Evolutionary conservation across 2,113 vertebrate species (phyloP).

Genomic region (Naja naja): DNA sequence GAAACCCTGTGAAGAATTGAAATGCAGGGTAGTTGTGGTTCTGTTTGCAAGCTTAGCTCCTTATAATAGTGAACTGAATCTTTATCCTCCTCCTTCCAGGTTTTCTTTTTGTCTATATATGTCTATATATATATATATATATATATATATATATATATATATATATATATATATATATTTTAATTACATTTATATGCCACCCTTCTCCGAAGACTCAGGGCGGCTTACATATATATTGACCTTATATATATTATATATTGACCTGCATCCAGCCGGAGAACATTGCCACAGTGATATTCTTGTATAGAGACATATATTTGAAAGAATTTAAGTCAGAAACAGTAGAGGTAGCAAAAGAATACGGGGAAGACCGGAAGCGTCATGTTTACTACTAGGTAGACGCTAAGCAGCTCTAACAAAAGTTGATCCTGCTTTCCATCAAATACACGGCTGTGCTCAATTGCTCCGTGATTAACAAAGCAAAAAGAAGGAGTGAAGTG

Average conservation of each 20-base stretch:
- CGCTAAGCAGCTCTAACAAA: not conserved
- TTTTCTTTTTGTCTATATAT: not conserved
- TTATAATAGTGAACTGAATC: conserved; percentile 19
- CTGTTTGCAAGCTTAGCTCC: conserved; percentile 14
- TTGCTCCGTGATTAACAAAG: not conserved
- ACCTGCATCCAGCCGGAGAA: conserved; percentile 20
- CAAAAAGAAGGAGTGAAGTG: not conserved
- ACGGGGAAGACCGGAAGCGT: not conserved
- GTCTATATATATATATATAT: too few species aligned
- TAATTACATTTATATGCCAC: too few species aligned
- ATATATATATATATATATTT: too few species aligned
- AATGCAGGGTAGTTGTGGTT: not conserved
- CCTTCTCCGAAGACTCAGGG: too few species aligned
- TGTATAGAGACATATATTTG: conserved; percentile 30
- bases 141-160: too few species aligned
- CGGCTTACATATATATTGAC: too few species aligned
- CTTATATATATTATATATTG: too few species aligned
- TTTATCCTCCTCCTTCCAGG: not conserved
- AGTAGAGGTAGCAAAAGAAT: not conserved
- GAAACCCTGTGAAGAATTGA: not conserved
- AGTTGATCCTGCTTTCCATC: not conserved
- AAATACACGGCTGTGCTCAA: not conserved
- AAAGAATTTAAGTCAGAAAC: conserved; percentile 41
- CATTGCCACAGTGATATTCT: conserved; percentile 21
- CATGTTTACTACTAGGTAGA: not conserved